These are phyloP conservation scores for Ptilorrhoa leucosticta DNA, from an alignment of 2,113 vertebrate species.

Conservation along the genomic window DNA sequence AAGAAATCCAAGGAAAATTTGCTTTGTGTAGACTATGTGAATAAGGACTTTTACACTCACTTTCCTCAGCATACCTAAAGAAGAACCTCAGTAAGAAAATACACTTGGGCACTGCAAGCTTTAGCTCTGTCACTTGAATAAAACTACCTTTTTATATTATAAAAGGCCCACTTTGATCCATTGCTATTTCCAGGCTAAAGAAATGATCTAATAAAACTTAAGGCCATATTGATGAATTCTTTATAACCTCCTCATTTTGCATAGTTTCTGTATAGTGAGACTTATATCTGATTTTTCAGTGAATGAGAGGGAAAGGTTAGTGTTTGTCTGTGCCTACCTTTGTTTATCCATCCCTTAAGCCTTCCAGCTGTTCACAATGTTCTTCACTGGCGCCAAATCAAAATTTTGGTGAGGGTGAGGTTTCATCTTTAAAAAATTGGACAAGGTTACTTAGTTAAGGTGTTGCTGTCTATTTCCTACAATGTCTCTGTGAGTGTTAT, in stretches of 20 bases:
- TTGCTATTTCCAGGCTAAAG: constrained; percentile 11
- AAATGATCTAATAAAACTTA: constrained; percentile 33
- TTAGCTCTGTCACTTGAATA: background rate
- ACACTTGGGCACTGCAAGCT: background rate
- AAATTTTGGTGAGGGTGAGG: background rate
- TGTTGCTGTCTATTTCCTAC: background rate
- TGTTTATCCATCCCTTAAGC: background rate
- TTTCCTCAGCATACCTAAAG: background rate
- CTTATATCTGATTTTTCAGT: background rate
- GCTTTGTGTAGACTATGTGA: background rate
- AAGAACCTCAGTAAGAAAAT: background rate
- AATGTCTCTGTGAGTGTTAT: background rate
- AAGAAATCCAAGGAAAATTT: background rate
- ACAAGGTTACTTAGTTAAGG: background rate
- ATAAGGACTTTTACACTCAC: background rate
- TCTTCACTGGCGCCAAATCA: background rate
- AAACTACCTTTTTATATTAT: background rate
- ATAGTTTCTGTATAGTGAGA: background rate
- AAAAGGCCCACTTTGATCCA: background rate
- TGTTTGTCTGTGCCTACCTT: background rate
- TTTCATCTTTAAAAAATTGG: background rate
- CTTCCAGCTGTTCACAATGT: background rate
- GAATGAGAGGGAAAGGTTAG: background rate
- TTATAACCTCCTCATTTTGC: background rate
- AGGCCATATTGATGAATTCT: background rate